Base-by-base conservation (phyloP, 2,797 vertebrate species). In the Onychomys leucogaster region DNA sequence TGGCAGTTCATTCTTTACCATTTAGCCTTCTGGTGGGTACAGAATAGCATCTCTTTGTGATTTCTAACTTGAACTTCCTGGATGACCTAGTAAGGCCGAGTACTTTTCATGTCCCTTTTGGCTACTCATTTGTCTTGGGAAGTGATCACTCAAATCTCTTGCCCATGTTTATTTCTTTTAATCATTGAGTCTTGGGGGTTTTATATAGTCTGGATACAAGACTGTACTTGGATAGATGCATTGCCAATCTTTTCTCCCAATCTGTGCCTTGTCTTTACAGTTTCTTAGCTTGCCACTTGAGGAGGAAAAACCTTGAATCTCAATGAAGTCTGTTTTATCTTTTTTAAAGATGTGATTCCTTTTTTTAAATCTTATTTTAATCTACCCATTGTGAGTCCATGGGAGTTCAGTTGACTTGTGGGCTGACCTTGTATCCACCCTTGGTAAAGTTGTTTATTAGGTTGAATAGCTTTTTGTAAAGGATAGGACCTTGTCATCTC, bases 241-340 rank as follows among this genome's bases (percentile, higher is more conserved):
- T 52, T 67, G 82, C 43, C 83, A 83, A 23, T 76, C 55, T 75
- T 59, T 67, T 94, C 88, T 82, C 59, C 41, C 41, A 76, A 69
- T n/a, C 61, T 49, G 16, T 78, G 52, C 6, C 27, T 52, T 92
- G 17, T 71, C 90, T 89, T 91, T 77, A 75, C 29, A 43, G 67
- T 73, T 93, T 85, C 81, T 95, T 77, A 85, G 52, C 41, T 43
- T 14, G 91, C 49, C 46, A 80, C 84, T 80, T 71, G 27, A 87
- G 37, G 25, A 67, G 34, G 37, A 71, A 89, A 90, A 81, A 2
- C 14, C 78, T 76, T 87, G n/a, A 32, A 82, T 87, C 34, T 81
- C 78, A 65, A 14, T 75, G 14, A 85, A 76, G 14, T 52, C 52
- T 61, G 19, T 49, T 76, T 91, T 37, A 59, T 87, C 59, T 90